Conservation (phyloP, 2,113 vertebrate species). For the Pseudonaja textilis region DNA sequence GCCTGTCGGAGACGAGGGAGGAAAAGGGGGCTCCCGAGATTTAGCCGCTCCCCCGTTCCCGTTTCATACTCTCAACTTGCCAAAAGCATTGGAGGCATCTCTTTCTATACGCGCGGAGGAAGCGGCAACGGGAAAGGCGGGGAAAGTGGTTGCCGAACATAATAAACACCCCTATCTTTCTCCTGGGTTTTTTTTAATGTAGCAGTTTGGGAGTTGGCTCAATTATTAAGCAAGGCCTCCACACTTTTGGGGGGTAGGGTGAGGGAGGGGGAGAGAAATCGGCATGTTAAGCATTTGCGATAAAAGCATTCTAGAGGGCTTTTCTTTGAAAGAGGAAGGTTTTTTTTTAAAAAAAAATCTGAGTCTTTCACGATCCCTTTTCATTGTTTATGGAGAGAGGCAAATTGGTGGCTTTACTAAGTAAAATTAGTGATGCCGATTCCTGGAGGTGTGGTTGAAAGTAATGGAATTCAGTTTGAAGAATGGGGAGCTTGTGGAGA, state of each 20-base stretch:
- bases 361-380: background rate
- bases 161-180: background rate
- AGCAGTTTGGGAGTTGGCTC: background rate
- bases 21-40: background rate
- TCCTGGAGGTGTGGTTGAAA: slow-evolving; percentile 27
- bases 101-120: background rate
- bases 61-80: background rate
- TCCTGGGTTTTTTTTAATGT: background rate
- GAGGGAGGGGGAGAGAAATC: too few relatives aligned
- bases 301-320: slow-evolving; percentile 35
- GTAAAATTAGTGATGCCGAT: slow-evolving; percentile 5
- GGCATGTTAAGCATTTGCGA: background rate
- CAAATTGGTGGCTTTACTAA: slow-evolving; percentile 31
- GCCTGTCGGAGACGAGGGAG: background rate
- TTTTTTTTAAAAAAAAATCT: too few relatives aligned
- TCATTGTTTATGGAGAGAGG: slow-evolving; percentile 42
- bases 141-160: background rate
- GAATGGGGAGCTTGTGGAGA: background rate
- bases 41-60: background rate
- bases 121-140: background rate
- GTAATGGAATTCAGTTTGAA: slow-evolving; percentile 21
- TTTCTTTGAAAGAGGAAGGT: slow-evolving; percentile 47
- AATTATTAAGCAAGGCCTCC: background rate
- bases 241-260: background rate
- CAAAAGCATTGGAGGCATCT: background rate